Evolutionary conservation across 2,113 vertebrate species (phyloP).

Genomic region (Callocephalon fimbriatum): DNA sequence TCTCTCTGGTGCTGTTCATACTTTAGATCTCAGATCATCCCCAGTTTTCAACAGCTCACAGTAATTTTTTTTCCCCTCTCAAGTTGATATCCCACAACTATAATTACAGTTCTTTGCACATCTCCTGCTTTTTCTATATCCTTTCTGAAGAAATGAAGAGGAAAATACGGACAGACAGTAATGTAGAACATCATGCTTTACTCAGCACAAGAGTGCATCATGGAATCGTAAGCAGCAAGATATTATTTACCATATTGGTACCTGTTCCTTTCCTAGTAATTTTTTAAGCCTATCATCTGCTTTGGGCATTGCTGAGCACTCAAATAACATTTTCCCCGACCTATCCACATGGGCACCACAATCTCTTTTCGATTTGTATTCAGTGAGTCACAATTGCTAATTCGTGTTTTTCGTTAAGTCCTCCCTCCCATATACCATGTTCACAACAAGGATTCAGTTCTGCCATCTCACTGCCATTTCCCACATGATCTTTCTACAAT

Average conservation of each 20-base stretch:
- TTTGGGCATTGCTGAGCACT: not conserved
- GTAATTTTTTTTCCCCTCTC: not conserved
- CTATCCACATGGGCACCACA: not conserved
- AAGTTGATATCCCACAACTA: not conserved
- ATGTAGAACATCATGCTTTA: not conserved
- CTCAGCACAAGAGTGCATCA: not conserved
- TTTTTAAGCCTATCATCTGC: not conserved
- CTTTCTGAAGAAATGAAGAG: not conserved
- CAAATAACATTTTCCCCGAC: not conserved
- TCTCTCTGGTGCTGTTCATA: not conserved
- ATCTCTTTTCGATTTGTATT: not conserved
- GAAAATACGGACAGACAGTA: not conserved
- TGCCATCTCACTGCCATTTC: not conserved
- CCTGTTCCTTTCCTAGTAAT: not conserved
- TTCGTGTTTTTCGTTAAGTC: accelerated
- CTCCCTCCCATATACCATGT: not conserved
- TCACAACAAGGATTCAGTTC: not conserved
- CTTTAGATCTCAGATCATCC: not conserved
- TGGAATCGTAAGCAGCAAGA: not conserved
- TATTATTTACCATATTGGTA: accelerated
- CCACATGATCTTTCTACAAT: not conserved
- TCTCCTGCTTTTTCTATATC: not conserved
- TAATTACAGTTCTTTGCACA: not conserved
- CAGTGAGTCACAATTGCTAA: not conserved
- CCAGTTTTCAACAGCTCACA: not conserved